Evolutionary conservation across 2,888 invertebrate genomes (phyloP), one percentile per base, ranked within the genome.

Genomic region (Amblyjoppa proteus): DNA sequence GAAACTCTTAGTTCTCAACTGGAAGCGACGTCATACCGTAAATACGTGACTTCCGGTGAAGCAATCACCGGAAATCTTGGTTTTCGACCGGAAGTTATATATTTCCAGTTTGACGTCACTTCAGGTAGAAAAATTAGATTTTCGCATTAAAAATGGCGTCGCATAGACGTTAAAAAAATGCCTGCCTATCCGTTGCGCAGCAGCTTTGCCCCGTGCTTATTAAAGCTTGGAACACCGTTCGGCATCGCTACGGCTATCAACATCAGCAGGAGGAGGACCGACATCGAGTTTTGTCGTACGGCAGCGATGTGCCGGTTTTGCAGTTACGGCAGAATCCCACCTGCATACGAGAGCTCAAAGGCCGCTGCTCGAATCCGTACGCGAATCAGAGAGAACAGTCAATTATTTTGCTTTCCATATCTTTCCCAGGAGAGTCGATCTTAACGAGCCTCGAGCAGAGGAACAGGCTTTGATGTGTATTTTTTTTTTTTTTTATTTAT

Each of bases 361-460:
- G 28, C 69, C 66, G 28, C 7, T 5, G 28, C 20, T 28, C 61
- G 75, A 64, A 51, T 76, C n/a, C 7, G n/a, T 58, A 49, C 68
- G 13, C 58, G 20, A 20, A 20, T 75, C 20, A 13, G 49, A 51
- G 69, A 75, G 49, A 69, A 49, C 69, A 49, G 69, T 81, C 58
- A 69, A 81, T 70, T 81, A 75, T 75, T 51, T 69, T 64, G 58
- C 66, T 69, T 69, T 68, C 53, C 25, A 34, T 68, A 73, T 70
- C 58, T 45, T 41, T 56, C 79, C 56, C 49, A 38, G 69, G 69
- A 49, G 81, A 69, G 45, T 49, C 4, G 13, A 25, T 58, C 68
- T 81, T 81, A 81, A 81, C 69, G 81, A 81, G 69, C 58, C 75
- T 75, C 45, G 81, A 69, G 51, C 41, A 38, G n/a, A 64, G 53